A percentile compares a stretch with the other conserved stretches of the same genome.
phyloP scores from a whole-genome alignment of 1,140 invertebrate species.

The Chironomus striatipennis region DNA sequence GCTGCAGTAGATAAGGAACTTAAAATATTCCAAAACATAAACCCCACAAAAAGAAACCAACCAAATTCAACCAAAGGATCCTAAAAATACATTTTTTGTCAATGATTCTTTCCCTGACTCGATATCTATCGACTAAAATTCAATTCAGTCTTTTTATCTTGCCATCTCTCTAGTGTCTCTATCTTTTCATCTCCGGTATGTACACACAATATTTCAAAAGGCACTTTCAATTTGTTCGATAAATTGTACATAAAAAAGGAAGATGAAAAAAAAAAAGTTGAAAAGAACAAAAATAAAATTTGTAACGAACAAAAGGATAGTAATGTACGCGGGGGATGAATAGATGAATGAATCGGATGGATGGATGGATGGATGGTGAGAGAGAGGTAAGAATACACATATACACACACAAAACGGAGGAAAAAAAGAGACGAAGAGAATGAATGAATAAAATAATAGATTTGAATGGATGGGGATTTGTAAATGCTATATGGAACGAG shows the following conservation, averaged over 20 bases:
- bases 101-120: not conserved
- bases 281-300: too few relatives aligned
- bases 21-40: too few relatives aligned
- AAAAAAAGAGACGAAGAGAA: not conserved
- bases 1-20: too few relatives aligned
- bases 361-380: not conserved
- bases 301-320: too few relatives aligned
- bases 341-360: too few relatives aligned
- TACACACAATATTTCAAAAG: not conserved
- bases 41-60: too few relatives aligned
- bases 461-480: not conserved
- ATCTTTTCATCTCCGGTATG: not conserved
- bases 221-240: slow-evolving; percentile 8
- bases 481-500: not conserved
- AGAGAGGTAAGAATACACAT: not conserved
- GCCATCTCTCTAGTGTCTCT: too few relatives aligned
- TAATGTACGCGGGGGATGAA: too few relatives aligned
- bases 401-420: not conserved
- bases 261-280: too few relatives aligned
- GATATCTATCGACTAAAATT: not conserved
- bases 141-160: too few relatives aligned
- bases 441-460: not conserved
- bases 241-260: not conserved
- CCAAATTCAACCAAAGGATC: too few relatives aligned
- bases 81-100: not conserved